Base-by-base conservation (phyloP, 2,113 vertebrate genomes). In the Phoxinus phoxinus region DNA sequence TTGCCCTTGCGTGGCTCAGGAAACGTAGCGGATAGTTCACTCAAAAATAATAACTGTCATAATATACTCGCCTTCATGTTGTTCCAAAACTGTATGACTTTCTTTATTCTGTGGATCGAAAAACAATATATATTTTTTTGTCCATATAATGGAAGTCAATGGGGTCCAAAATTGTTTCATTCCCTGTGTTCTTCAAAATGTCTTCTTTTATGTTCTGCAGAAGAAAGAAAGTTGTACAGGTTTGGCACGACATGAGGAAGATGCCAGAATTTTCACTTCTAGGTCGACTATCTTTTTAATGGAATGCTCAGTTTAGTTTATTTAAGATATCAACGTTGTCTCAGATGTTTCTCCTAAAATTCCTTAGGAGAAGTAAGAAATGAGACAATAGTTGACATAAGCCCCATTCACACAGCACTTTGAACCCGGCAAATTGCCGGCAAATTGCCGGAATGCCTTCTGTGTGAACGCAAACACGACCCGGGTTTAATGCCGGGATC, bases 1-100 rank as follows among this genome's bases (percentile, higher is more conserved):
- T 75, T 79, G 63, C 37, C 51, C 5, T 78, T 86, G 61, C 48
- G 19, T 56, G 19, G 53, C 53, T 56, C 53, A 56, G 6, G 53
- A 23, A 56, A 56, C 7, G 1, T 23, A 8, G 21, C 7, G 19
- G 7, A 23, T 56, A 9, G 53, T 56, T 56, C 19, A 56, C 53
- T 15, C 53, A 56, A 23, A 21, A 56, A 15, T 51, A 4, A 51
- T 15, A 8, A 23, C 53, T 3, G 53, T 23, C 19, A 56, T 56
- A 8, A 56, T 56, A 23, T 23, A 56, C 51, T 21, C 51, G 2
- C 51, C 6, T 56, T 56, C 51, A 56, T 21, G 19, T 21, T 6
- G 1, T 6, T 21, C 51, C 51, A 56, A 56, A 56, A 56, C 51
- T 53, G 51, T 53, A 53, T 53, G 51, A 56, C 51, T 7, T 21